Base-by-base conservation (phyloP, 2,888 invertebrate species). In the Psylliodes chrysocephalus region DNA sequence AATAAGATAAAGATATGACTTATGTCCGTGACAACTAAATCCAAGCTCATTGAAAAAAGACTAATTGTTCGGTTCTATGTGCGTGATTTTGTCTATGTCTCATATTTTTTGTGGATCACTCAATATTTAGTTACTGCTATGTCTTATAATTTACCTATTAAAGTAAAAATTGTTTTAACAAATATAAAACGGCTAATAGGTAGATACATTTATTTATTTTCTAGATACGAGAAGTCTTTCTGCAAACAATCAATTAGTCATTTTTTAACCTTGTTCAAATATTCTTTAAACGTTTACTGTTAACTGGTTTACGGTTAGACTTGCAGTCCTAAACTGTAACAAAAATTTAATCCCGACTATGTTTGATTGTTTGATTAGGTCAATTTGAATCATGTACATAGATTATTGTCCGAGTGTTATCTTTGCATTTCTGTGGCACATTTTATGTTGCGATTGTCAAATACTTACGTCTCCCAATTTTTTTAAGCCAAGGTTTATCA, bases 401-500 rank as follows among this genome's bases (percentile, higher is more conserved):
- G 10, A 30, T 2, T 30, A 25, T 7, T 25, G 25, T 25, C 3
- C 7, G 7, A 25, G 4, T 25, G 3, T 30, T 30, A 8, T 10
- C 10, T 30, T 30, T 30, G 3, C 10, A 10, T 8, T 30, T 30
- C 6, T 30, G 30, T 10, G 10, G 4, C 30, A 30, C 4, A 5
- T 30, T 10, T 8, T 30, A 10, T 30, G 4, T 3, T 8, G 30
- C 10, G 30, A 6, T 6, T 30, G 30, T 8, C 30, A 30, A 30
- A 8, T 30, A 30, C 10, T 30, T 30, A 59, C 63, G 1, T 25
- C 40, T 10, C 57, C 57, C 1, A 63, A 63, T 47, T 19, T 63
- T 17, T 54, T 61, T 1, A 63, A 63, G 44, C 28, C 57, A 8
- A 57, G 59, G 2, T 63, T 63, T 42, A 52, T 40, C n/a, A 12